Percentiles rank a stretch among this genome's conserved stretches.
Conservation (phyloP, 1,140 invertebrate genomes). For the Drosophila sp. region DNA sequence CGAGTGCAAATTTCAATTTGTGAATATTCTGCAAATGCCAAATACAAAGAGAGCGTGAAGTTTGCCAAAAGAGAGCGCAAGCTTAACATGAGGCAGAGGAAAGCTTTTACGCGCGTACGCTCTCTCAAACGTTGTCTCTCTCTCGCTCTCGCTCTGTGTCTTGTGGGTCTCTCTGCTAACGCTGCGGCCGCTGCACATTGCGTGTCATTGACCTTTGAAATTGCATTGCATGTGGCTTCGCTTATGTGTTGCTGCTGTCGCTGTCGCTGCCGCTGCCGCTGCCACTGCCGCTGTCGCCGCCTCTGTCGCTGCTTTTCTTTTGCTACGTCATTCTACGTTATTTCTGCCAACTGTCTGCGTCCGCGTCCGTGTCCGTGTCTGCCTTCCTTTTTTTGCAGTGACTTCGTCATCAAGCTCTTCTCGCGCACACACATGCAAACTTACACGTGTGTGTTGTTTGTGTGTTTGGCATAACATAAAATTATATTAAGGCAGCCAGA, state of each 20-base stretch:
- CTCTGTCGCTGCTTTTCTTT: constrained; percentile 49
- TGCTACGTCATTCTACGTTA: constrained; percentile 77
- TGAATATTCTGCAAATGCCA: constrained; percentile 30
- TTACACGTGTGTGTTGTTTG: constrained; percentile 55
- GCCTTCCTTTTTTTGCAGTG: constrained; percentile 49
- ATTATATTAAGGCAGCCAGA: constrained; percentile 68
- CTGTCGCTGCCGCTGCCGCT: constrained; percentile 17
- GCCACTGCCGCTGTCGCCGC: constrained; percentile 30
- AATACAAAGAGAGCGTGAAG: constrained; percentile 23
- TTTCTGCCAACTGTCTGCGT: constrained; percentile 53
- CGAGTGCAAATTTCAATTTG: constrained; percentile 35
- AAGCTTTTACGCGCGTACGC: constrained; percentile 32
- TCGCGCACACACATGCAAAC: constrained; percentile 13
- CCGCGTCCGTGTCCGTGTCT: constrained; percentile 37
- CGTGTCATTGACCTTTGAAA: constrained; percentile 84
- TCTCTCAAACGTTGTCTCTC: constrained; percentile 2
- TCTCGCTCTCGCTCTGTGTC: too few relatives aligned
- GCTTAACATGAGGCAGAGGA: constrained; percentile 22
- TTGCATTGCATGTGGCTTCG: constrained; percentile 76
- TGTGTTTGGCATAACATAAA: constrained; percentile 59
- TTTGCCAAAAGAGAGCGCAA: constrained; percentile 25
- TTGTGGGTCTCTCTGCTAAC: constrained; percentile 37
- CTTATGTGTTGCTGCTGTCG: constrained; percentile 55
- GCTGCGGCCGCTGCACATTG: constrained; percentile 63
- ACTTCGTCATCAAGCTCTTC: constrained; percentile 63